Percentiles rank a stretch among this genome's conserved stretches.
Evolutionary conservation across 2,888 invertebrate species (phyloP).

Genomic region (Timandra comae): DNA sequence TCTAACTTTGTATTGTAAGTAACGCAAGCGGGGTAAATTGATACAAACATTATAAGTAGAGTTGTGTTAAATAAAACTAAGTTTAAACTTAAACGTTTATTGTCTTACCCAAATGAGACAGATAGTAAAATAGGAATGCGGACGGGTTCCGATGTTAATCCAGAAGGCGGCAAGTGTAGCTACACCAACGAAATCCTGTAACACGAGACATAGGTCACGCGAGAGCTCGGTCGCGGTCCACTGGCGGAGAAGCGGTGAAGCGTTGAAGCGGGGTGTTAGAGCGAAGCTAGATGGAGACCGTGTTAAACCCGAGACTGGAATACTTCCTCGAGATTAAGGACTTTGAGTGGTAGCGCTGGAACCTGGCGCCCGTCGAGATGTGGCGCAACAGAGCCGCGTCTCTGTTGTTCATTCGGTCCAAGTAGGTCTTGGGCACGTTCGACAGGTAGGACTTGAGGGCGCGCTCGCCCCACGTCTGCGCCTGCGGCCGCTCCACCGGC

Average conservation of each 20-base stretch:
- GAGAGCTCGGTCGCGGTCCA: constrained; percentile 37
- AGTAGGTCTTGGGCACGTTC: constrained; percentile 83
- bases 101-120: constrained; percentile 58
- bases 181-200: constrained; percentile 71
- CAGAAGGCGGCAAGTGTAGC: constrained; percentile 28
- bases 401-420: constrained; percentile 78
- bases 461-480: constrained; percentile 92
- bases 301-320: constrained; percentile 73
- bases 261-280: constrained; percentile 65
- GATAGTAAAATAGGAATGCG: constrained; percentile 62
- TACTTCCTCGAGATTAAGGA: constrained; percentile 86
- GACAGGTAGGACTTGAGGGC: constrained; percentile 82
- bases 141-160: constrained; percentile 50
- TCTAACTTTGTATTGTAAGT: too few species aligned
- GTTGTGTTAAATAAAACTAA: constrained; percentile 34
- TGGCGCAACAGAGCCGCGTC: constrained; percentile 78
- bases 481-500: constrained; percentile 82
- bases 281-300: constrained; percentile 71
- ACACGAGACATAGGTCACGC: constrained; percentile 69
- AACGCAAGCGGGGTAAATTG: constrained; percentile 38
- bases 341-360: constrained; percentile 85
- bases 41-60: constrained; percentile 8
- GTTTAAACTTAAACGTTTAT: constrained; percentile 59
- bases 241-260: constrained; percentile 35
- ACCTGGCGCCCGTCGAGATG: constrained; percentile 80